Conservation (phyloP, 2,113 vertebrate genomes). For the Lepisosteus oculatus region DNA sequence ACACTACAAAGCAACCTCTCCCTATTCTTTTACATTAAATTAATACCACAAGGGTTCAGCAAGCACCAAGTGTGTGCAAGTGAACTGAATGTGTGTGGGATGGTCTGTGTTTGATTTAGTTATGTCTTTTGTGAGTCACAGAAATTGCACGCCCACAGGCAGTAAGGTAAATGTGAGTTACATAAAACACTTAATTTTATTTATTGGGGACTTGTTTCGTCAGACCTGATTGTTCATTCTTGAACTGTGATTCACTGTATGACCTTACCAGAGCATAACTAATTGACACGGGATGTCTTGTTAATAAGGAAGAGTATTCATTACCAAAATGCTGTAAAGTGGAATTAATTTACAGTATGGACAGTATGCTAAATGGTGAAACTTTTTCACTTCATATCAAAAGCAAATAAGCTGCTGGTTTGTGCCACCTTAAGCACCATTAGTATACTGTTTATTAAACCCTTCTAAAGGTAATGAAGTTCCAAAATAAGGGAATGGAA, state of each 20-base stretch:
- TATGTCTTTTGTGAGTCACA: constrained; percentile 27
- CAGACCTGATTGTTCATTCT: constrained; percentile 1
- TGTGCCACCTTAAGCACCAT: too few species aligned
- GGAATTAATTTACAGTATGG: too few species aligned
- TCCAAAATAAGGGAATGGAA: neutral
- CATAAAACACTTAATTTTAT: constrained; percentile 21
- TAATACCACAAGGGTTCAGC: constrained; percentile 3
- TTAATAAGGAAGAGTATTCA: neutral
- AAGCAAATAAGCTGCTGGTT: too few species aligned
- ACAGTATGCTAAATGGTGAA: too few species aligned
- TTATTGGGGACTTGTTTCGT: constrained; percentile 5
- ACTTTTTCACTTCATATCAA: too few species aligned
- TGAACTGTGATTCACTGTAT: neutral
- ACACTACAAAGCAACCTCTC: neutral
- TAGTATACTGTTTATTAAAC: too few species aligned
- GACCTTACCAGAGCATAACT: neutral
- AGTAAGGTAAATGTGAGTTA: constrained; percentile 19
- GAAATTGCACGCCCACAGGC: constrained; percentile 21
- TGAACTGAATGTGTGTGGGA: constrained; percentile 6
- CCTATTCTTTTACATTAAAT: neutral
- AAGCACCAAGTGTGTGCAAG: neutral
- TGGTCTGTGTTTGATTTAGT: constrained; percentile 8
- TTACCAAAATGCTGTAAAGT: too few species aligned
- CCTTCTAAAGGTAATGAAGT: too few species aligned
- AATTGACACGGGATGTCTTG: neutral